Evolutionary conservation across 2,888 invertebrate species (phyloP), one percentile per base, ranked within the genome.

Genomic region (Drosophila longiperda): DNA sequence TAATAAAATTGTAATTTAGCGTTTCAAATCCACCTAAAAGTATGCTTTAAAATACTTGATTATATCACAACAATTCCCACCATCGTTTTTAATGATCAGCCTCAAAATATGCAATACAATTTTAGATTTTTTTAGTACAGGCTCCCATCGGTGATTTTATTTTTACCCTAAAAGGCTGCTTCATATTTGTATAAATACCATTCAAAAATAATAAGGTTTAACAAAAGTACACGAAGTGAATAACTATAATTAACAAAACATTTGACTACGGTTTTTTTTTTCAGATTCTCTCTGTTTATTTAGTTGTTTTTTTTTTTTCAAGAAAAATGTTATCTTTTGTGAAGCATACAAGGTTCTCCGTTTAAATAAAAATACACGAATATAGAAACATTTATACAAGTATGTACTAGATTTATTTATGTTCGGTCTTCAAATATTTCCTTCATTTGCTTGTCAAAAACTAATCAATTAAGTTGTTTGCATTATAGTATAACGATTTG

Each of bases 311-410:
- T 68, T 66, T 66, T 66, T 20, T 68, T 70, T 68, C 66, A 70
- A 73, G 73, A 70, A 69, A 78, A 80, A 66, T 52, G 49, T 55
- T 59, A 64, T 83, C 60, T 36, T 70, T 71, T 70, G 76, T 74
- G 73, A 89, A 89, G 86, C 79, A 80, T 80, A 81, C 66, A 80
- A 78, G 71, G 73, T 74, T 88, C 58, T 76, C 71, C 59, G 65
- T 74, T 81, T 55, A 81, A 78, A 67, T 75, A 57, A 68, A 82
- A 76, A 83, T 80, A 72, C 75, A 87, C 69, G 81, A 69, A 69
- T 70, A 73, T 73, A 74, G 72, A 78, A 75, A 78, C 78, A 75
- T 64, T 75, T 63, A 87, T 82, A 87, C 71, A 76, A 66, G 49
- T 75, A 73, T 42, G 53, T 70, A 64, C 62, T 54, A 55, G 42